Evolutionary conservation across 2,888 invertebrate genomes (phyloP).

Genomic region (Lochmaea capreae): DNA sequence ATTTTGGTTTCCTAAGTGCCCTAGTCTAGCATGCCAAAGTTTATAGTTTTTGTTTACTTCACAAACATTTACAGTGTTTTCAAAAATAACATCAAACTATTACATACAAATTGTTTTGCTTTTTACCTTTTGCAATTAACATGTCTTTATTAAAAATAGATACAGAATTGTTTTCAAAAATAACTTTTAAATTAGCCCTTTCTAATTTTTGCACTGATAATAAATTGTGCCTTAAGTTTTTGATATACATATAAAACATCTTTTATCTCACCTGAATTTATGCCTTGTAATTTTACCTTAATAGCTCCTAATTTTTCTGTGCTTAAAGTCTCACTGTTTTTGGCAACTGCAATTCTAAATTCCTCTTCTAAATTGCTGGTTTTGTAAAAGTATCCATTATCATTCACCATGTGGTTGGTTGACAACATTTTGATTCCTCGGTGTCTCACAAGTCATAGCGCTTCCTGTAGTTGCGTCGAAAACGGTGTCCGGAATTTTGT

Average conservation of each 20-base stretch:
- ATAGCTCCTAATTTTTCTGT: conserved; percentile 10
- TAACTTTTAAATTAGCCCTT: conserved; percentile 11
- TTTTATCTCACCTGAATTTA: conserved; percentile 8
- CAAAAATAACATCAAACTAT: conserved; percentile 12
- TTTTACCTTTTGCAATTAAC: conserved; percentile 14
- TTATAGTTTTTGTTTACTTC: conserved; percentile 20
- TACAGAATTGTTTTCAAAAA: conserved; percentile 21
- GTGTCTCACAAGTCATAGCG: not conserved
- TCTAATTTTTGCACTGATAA: conserved; percentile 16
- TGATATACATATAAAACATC: not conserved
- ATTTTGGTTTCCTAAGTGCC: conserved; percentile 24
- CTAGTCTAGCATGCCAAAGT: conserved; percentile 23
- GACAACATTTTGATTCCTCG: not conserved
- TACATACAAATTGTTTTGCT: conserved; percentile 14
- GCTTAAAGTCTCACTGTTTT: conserved; percentile 9
- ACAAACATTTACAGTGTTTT: conserved; percentile 13
- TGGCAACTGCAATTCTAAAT: too few species aligned
- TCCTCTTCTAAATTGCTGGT: too few species aligned
- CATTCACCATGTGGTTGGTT: too few species aligned
- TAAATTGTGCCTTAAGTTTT: conserved; percentile 15
- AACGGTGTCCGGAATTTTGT: too few species aligned
- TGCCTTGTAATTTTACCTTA: conserved; percentile 1
- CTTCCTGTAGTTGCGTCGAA: conserved; percentile 1
- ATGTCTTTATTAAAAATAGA: conserved; percentile 7
- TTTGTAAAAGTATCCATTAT: too few species aligned